Evolutionary conservation across 1,140 invertebrate genomes (phyloP), one percentile per base, ranked within the genome.

Genomic region (Ridgeia piscesae): DNA sequence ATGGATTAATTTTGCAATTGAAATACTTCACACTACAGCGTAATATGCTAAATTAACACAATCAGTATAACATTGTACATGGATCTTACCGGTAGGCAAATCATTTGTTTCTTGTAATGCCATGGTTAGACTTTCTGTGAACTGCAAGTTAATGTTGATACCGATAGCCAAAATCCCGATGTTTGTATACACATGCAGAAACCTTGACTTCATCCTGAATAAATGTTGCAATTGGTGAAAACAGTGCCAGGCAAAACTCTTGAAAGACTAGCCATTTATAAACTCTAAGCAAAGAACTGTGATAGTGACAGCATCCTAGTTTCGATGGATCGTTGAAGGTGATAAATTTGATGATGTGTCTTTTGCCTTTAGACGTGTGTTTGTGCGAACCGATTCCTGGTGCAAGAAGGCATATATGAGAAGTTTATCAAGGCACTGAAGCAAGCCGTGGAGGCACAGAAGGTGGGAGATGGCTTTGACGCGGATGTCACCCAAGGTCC

Each of bases 331-430:
- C 11, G 42, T 42, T 42, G 42, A 42, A 42, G 42, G 27, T 31
- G 14, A 42, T 33, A 34, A 33, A 42, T 21, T 8, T 90, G n/a
- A 34, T 90, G 89, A 90, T 21, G 89, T 34, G 31, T 90, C 9
- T 34, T 21, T 9, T 42, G 31, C 88, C 95, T 95, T 35, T 97
- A 99, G 97, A 99, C 99, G 0, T 99, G 99, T 96, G 97, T 99
- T 34, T 98, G 98, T 93, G 97, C 99, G 0, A 99, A 99, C 96
- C 97, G 99, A 93, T 98, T 99, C 94, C 97, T 99, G 92, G 97
- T 99, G 35, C 98, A 99, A 95, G 97, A 98, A 92, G 96, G 97
- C 92, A 96, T 99, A 91, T 98, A 98, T 95, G 97, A 99, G 94
- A 95, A 97, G 94, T 99, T 99, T 97, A 96, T 99, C 0, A 95